A percentile compares a stretch with the other conserved stretches of the same genome.
These are phyloP conservation scores for Drosophila santomea DNA, from an alignment of 1,140 invertebrate genomes.

Conservation along the genomic window DNA sequence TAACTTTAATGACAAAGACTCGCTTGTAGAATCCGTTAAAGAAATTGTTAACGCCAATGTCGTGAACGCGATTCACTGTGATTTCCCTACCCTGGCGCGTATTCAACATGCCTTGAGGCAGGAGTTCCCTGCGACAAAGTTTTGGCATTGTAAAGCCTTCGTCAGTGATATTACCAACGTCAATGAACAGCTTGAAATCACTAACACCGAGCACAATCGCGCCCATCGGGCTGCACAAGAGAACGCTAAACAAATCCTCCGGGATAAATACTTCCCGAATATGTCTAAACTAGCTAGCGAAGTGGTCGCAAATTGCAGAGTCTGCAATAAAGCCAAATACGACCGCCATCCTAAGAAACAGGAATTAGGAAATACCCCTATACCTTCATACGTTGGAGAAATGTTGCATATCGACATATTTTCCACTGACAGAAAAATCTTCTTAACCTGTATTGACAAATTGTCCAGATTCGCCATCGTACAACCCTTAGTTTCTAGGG, in stretches of 20 bases:
- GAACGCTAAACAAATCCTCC: constrained; percentile 14
- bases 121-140: too few species aligned
- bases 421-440: constrained; percentile 19
- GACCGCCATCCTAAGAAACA: constrained; percentile 21
- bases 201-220: not conserved
- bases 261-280: constrained; percentile 26
- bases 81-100: too few species aligned
- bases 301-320: constrained; percentile 16
- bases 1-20: too few species aligned
- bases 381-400: constrained; percentile 11
- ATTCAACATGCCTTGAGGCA: too few species aligned
- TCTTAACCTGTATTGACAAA: not conserved
- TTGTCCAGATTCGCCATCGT: not conserved
- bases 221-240: constrained; percentile 9
- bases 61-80: too few species aligned
- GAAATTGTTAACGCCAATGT: too few species aligned
- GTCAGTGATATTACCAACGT: too few species aligned
- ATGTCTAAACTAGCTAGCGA: constrained; percentile 19
- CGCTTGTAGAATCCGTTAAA: too few species aligned
- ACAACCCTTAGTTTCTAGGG: not conserved
- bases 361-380: constrained; percentile 2
- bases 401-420: constrained; percentile 20
- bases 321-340: constrained; percentile 27
- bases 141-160: too few species aligned
- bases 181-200: too few species aligned